Evolutionary conservation across 2,888 invertebrate genomes (phyloP), one percentile per base, ranked within the genome.

Genomic region (Desoria tigrina): DNA sequence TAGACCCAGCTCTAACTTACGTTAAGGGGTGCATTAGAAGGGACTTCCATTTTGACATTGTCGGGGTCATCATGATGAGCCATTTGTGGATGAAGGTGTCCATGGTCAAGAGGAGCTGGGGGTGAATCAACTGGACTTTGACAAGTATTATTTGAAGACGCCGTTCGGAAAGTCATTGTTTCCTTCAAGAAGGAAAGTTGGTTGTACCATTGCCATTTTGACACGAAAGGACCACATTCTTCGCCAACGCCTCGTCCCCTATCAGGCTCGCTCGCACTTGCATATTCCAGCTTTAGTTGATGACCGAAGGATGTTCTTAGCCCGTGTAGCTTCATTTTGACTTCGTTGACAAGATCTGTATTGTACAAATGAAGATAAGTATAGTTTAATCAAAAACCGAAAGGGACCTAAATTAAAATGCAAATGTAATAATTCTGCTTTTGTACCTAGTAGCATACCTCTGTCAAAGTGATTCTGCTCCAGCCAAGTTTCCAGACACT

Each of bases 201-300:
- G 58, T 68, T 39, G 42, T 71, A 71, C 71, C 71, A 71, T 49
- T 71, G 71, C 71, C 71, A 71, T 23, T 71, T 71, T 23, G 71
- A 71, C 6, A 54, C 50, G 39, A 63, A 66, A 23, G 67, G 50
- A n/a, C 45, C 42, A 3, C 32, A 28, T 32, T 57, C 57, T 24
- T 49, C 57, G n/a, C 37, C 39, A 2, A 39, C 37, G 21, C 37
- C 24, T 26, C 26, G 6, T 3, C 51, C 53, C n/a, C 21, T 57
- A 39, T 68, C 65, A 2, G 51, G 59, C 21, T 71, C 67, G 28
- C 65, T 65, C 21, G 42, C 53, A 32, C 66, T 68, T 2, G 68
- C 60, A 16, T 58, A 64, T 55, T 71, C 71, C 66, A 71, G 58
- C 56, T 68, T 71, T 18, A 71, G 27, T 45, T 71, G 68, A 26